Percentiles rank a stretch among this genome's conserved stretches.
Evolutionary conservation across 2,888 invertebrate genomes (phyloP).

Genomic region (Laothoe populi): DNA sequence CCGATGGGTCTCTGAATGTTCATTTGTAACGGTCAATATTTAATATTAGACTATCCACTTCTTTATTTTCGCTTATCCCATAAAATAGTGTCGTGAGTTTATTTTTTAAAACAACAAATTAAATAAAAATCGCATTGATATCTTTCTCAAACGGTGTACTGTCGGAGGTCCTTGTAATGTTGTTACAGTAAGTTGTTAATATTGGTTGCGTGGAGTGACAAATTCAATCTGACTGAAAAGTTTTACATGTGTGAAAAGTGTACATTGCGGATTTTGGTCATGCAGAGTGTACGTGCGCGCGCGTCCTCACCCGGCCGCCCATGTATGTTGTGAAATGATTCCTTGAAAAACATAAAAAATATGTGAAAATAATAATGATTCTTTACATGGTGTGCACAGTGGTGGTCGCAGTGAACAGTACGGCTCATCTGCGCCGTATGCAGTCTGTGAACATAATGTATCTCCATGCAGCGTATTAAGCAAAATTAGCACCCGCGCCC

Average conservation of each 20-base stretch:
- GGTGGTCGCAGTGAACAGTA: background rate
- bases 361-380: too few species aligned
- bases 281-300: too few species aligned
- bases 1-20: too few species aligned
- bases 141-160: background rate
- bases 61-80: too few species aligned
- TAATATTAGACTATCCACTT: too few species aligned
- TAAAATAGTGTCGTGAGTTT: too few species aligned
- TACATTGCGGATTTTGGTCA: background rate
- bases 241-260: constrained; percentile 1
- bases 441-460: constrained; percentile 3
- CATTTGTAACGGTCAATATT: too few species aligned
- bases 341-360: too few species aligned
- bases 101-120: too few species aligned
- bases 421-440: background rate
- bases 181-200: constrained; percentile 10
- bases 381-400: too few species aligned
- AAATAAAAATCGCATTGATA: background rate
- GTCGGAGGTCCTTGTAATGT: background rate
- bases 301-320: too few species aligned
- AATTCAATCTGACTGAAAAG: constrained; percentile 20
- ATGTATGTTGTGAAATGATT: too few species aligned
- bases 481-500: constrained; percentile 15
- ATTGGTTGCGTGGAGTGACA: background rate
- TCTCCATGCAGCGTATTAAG: constrained; percentile 12